Base-by-base conservation (phyloP, 2,888 invertebrate species). In the Labia minor region DNA sequence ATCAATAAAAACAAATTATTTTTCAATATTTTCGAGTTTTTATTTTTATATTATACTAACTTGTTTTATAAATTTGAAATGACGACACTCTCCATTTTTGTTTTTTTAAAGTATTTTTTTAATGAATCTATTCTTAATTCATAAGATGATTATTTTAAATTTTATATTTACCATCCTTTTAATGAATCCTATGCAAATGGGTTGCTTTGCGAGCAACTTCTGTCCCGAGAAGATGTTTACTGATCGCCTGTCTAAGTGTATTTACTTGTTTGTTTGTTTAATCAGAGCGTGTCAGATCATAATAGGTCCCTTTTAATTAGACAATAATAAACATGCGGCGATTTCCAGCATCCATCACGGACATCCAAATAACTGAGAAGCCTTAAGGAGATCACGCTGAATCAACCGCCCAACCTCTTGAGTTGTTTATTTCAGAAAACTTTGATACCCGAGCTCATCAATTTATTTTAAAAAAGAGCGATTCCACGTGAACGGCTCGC, bases 161-260 rank as follows among this genome's bases (percentile, higher is more conserved):
- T 49, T 49, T 49, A 49, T 49, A 49, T 49, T 49, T 49, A 49
- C 49, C 49, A 49, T 49, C 49, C 49, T 49, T 49, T 49, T 49
- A 49, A 49, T 49, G 49, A 49, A 49, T 49, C 4, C 49, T 49
- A 49, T 49, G 49, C 49, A 49, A 49, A 49, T 49, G 49, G 14
- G 49, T 16, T 49, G 49, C 49, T 49, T 49, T 49, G 49, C 49
- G 4, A 49, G 49, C 49, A 10, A 49, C 49, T 49, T 3, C 49
- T 49, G 2, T 14, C 49, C 16, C 3, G 49, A 49, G 49, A 49
- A 49, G 49, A 49, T 49, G 49, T 49, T 49, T 49, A 49, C 49
- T 49, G 49, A 49, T 49, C 3, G 49, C 49, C 49, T 49, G 49
- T 49, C 49, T 49, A 49, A 49, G 49, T 49, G 49, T 49, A 49